Base-by-base conservation (phyloP, 2,888 invertebrate genomes). In the Melitaea athalia region DNA sequence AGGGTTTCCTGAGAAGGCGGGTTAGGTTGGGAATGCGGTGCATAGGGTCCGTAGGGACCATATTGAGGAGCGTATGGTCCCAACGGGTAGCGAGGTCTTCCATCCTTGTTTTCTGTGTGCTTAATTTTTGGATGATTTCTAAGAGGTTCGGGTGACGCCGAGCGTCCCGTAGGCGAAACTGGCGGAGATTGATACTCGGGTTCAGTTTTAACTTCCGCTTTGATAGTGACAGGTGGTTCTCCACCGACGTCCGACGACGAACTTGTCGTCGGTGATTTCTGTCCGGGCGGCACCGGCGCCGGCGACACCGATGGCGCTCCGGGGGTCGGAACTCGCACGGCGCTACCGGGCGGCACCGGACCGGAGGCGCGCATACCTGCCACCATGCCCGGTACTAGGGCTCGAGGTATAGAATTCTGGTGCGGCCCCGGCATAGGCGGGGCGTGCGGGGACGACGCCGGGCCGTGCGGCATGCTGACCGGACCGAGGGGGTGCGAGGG, bases 61-160 rank as follows among this genome's bases (percentile, higher is more conserved):
- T 90, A 92, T 71, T 90, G 91, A 0, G 93, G 93, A 59, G 93
- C 93, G 80, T 93, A 93, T 0, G 93, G 93, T 0, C 93, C 93
- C 4, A 91, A 85, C 45, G 93, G 93, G 74, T 80, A 91, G 12
- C 87, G 83, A 76, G 86, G 89, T 52, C 86, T 81, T 0, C 93
- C 81, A 61, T 89, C 90, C 75, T 92, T 92, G 74, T 87, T 88
- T 68, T 93, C 93, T 0, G 92, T 92, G 71, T 87, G 88, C 69
- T 93, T 93, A 38, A 93, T 88, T 76, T 92, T 91, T 7, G 91
- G 91, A 62, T 89, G 90, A 47, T 76, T 79, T n/a, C 85, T 74
- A 14, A 84, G 86, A 31, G 86, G 83, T 33, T 86, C 86, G 8
- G 84, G 83, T n/a, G 85, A 84, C 4, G 82, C 80, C 3, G 57